Conservation (phyloP, 2,113 vertebrate species). For the Redunca redunca region DNA sequence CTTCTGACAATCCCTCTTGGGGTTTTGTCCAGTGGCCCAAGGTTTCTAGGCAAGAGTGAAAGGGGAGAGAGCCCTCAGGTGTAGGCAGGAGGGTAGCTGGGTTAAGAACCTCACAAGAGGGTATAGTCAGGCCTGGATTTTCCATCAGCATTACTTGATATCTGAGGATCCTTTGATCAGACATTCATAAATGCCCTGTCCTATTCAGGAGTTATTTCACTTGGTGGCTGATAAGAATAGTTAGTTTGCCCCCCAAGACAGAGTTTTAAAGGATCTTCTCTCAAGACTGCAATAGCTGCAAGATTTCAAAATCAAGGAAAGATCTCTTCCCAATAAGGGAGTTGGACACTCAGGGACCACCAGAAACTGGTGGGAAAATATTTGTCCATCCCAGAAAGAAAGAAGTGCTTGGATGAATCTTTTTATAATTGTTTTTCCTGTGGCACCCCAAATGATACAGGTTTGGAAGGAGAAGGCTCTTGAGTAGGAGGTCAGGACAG, state of each 20-base stretch:
- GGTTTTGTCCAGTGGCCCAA: background rate
- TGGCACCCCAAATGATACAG: background rate
- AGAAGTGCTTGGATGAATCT: background rate
- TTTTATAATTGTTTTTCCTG: background rate
- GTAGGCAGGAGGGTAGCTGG: background rate
- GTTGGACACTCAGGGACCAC: background rate
- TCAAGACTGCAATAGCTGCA: background rate
- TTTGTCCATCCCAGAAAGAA: background rate
- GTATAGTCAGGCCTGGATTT: background rate
- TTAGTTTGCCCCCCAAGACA: background rate
- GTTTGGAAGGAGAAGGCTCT: background rate
- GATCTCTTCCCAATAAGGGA: background rate
- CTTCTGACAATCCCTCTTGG: background rate
- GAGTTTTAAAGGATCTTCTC: background rate
- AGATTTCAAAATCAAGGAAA: background rate
- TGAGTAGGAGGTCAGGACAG: background rate
- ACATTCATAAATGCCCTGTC: background rate
- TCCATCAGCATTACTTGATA: background rate
- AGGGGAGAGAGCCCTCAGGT: accelerated
- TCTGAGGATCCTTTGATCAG: background rate
- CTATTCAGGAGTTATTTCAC: background rate
- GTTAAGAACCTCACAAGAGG: background rate
- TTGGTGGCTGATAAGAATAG: background rate
- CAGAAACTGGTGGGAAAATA: background rate
- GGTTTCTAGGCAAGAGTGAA: background rate